Percentiles rank a stretch among this genome's conserved stretches.
phyloP scores from a whole-genome alignment of 2,113 vertebrate species.

The Melospiza georgiana region DNA sequence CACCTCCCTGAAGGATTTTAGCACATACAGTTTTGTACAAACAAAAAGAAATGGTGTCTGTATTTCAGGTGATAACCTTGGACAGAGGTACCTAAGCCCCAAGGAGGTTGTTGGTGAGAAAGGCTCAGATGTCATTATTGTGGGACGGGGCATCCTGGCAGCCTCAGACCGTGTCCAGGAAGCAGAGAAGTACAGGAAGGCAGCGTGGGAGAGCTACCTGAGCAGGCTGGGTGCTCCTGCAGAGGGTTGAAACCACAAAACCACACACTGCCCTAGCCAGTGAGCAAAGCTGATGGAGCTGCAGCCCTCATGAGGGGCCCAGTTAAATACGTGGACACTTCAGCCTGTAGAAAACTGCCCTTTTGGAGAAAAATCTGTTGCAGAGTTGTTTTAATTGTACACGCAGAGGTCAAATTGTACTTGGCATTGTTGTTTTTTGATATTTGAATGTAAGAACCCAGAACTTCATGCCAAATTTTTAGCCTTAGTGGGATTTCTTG shows the following conservation, averaged over 20 bases:
- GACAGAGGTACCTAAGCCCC: slow-evolving; percentile 89
- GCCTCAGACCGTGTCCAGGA: slow-evolving; percentile 75
- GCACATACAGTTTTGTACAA: neutral
- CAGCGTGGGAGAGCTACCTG: slow-evolving; percentile 89
- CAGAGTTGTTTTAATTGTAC: neutral
- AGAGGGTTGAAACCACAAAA: neutral
- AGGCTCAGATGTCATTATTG: slow-evolving; percentile 92
- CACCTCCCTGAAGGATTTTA: neutral
- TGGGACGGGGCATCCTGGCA: slow-evolving; percentile 89
- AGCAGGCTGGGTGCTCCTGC: slow-evolving; percentile 63
- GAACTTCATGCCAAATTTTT: neutral
- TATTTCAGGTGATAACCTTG: slow-evolving; percentile 84
- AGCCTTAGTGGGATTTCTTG: neutral
- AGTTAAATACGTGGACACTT: neutral
- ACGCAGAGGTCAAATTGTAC: neutral
- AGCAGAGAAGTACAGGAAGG: slow-evolving; percentile 85
- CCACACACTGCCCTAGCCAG: neutral
- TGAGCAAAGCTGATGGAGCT: neutral
- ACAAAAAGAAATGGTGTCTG: neutral
- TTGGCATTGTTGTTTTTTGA: neutral
- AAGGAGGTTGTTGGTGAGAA: slow-evolving; percentile 83
- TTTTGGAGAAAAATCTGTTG: neutral
- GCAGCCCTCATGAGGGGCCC: neutral
- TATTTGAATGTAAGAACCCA: neutral
- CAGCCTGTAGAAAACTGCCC: neutral